A percentile compares a stretch with the other conserved stretches of the same genome.
Evolutionary conservation across 2,113 vertebrate genomes (phyloP).

Genomic region (Sinocyclocheilus maitianheensis): DNA sequence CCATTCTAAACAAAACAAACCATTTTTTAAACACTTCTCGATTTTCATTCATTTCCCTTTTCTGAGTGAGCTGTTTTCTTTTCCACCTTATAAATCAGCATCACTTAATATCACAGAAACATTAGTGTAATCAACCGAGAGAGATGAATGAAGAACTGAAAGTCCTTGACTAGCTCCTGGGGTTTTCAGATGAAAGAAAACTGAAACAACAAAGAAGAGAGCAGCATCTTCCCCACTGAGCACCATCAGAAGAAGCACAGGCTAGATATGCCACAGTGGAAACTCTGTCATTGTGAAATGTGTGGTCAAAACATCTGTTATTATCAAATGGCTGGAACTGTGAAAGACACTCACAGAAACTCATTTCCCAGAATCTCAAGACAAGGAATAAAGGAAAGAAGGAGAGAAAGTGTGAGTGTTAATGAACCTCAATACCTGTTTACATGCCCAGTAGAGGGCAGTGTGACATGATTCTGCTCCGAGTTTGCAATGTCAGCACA

Average conservation of each 20-base stretch:
- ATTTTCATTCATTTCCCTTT: background rate
- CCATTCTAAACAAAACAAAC: background rate
- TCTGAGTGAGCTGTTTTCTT: background rate
- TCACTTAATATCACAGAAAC: background rate
- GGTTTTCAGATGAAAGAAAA: constrained; percentile 28
- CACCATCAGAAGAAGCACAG: constrained; percentile 22
- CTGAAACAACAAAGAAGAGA: background rate
- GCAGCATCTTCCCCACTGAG: constrained; percentile 12
- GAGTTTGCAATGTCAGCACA: constrained; percentile 62
- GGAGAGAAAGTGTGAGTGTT: background rate
- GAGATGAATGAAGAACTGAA: constrained; percentile 38
- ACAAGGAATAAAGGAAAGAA: background rate
- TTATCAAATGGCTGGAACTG: constrained; percentile 29
- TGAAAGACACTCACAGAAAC: background rate
- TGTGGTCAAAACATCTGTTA: constrained; percentile 31
- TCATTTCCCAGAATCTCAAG: constrained; percentile 22
- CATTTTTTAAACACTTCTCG: too few species aligned
- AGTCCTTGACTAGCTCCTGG: constrained; percentile 2
- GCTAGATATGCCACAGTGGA: constrained; percentile 17
- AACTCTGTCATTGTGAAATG: constrained; percentile 46
- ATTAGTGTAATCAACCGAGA: background rate
- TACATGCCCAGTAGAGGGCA: constrained; percentile 70
- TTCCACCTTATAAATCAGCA: background rate
- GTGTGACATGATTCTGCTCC: constrained; percentile 54
- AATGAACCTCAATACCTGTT: constrained; percentile 11